Conservation (phyloP, 2,797 vertebrate genomes). For the Galagoides demidoff region DNA sequence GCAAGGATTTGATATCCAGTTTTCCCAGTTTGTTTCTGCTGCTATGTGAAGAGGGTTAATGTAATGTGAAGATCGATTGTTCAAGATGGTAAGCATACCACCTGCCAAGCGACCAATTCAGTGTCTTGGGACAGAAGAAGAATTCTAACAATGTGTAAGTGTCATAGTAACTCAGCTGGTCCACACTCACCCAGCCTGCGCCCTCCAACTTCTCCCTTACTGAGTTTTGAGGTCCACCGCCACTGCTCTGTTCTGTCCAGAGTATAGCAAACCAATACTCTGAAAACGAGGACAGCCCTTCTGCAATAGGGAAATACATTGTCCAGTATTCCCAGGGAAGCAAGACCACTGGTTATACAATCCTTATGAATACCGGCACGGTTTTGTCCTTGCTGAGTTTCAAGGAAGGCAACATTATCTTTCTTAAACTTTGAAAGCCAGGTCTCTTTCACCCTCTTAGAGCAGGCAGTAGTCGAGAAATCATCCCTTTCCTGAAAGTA, state of each 20-base stretch:
- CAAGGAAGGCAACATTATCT: slow-evolving; percentile 91
- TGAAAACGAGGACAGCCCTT: slow-evolving; percentile 93
- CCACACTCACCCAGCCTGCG: slow-evolving; percentile 96
- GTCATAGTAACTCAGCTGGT: slow-evolving; percentile 93
- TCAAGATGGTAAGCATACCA: slow-evolving; percentile 90
- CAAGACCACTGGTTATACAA: slow-evolving; percentile 93
- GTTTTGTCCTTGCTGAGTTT: slow-evolving; percentile 86
- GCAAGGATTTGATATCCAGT: slow-evolving; percentile 93
- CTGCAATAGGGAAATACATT: slow-evolving; percentile 90
- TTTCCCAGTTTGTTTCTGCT: slow-evolving; percentile 91
- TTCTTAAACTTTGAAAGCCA: slow-evolving; percentile 92
- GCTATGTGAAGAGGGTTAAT: slow-evolving; percentile 91
- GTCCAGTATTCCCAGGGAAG: slow-evolving; percentile 91
- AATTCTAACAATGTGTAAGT: slow-evolving; percentile 93
- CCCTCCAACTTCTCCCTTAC: slow-evolving; percentile 92
- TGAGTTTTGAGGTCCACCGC: slow-evolving; percentile 92
- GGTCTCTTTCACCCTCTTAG: slow-evolving; percentile 86
- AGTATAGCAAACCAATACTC: slow-evolving; percentile 95
- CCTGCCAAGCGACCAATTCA: slow-evolving; percentile 92
- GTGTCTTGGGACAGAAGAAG: slow-evolving; percentile 94
- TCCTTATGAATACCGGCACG: slow-evolving; percentile 90
- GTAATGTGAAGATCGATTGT: slow-evolving; percentile 93
- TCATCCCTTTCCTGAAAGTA: slow-evolving; percentile 93
- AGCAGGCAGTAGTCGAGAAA: slow-evolving; percentile 67
- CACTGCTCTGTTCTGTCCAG: slow-evolving; percentile 92